phyloP scores from a whole-genome alignment of 2,888 invertebrate species.

The Orthosia gothica region DNA sequence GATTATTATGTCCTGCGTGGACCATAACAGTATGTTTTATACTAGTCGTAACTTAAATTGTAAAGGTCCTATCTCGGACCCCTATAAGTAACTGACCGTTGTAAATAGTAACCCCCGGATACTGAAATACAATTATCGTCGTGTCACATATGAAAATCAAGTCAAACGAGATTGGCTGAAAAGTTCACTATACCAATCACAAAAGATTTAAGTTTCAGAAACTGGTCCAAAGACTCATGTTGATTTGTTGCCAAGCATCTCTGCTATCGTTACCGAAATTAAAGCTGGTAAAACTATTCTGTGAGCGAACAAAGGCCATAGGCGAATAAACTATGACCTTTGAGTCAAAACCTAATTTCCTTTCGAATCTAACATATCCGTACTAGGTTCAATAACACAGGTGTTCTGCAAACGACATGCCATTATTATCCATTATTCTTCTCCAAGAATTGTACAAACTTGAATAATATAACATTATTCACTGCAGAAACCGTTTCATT shows the following conservation, averaged over 20 bases:
- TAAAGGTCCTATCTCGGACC: not conserved
- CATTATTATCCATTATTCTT: slow-evolving; percentile 43
- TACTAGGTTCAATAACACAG: slow-evolving; percentile 17
- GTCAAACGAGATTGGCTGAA: too few relatives aligned
- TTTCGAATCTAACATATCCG: not conserved
- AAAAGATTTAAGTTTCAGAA: too few relatives aligned
- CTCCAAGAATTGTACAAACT: slow-evolving; percentile 17
- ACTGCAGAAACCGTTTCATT: slow-evolving; percentile 34
- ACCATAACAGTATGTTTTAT: not conserved
- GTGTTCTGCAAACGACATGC: slow-evolving; percentile 7
- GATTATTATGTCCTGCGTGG: not conserved
- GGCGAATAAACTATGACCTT: not conserved
- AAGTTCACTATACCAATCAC: too few relatives aligned
- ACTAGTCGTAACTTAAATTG: too few relatives aligned
- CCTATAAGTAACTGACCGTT: not conserved
- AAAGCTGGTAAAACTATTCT: not conserved
- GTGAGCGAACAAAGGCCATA: not conserved
- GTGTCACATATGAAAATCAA: too few relatives aligned
- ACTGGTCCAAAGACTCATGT: too few relatives aligned
- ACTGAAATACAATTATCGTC: too few relatives aligned
- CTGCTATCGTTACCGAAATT: not conserved
- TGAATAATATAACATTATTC: slow-evolving; percentile 51
- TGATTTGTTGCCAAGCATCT: too few relatives aligned
- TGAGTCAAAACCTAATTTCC: slow-evolving; percentile 24
- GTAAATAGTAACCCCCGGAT: not conserved